Percentiles rank a stretch among this genome's conserved stretches.
Evolutionary conservation across 2,888 invertebrate species (phyloP).

Genomic region (Halocaridina rubra): DNA sequence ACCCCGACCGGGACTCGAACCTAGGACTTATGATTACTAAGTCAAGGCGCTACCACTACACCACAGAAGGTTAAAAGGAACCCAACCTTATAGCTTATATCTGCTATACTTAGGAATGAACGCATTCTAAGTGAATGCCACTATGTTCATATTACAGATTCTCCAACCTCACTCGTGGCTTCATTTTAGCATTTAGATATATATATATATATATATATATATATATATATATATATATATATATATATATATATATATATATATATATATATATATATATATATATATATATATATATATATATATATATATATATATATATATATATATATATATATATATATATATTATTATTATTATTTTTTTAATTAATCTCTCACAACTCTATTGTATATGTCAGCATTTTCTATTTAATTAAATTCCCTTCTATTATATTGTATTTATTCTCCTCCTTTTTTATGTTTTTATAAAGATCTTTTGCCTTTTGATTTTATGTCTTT

Average conservation of each 20-base stretch:
- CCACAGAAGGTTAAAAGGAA: no score
- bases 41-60: no score
- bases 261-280: conserved; percentile 19
- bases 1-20: no score
- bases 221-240: conserved; percentile 8
- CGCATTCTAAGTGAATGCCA: no score
- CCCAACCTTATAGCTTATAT: no score
- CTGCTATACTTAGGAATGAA: no score
- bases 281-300: conserved; percentile 3
- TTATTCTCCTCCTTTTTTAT: background rate
- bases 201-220: conserved; percentile 14
- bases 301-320: background rate
- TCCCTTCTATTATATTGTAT: background rate
- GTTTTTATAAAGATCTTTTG: background rate
- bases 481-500: background rate
- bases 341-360: background rate
- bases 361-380: background rate
- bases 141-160: no score
- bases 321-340: background rate
- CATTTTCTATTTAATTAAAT: background rate
- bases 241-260: conserved; percentile 25
- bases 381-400: background rate
- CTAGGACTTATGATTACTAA: no score
- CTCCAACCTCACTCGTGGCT: background rate
- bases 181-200: background rate